Evolutionary conservation across 2,888 invertebrate genomes (phyloP).

Genomic region (Eremobia ochroleuca): DNA sequence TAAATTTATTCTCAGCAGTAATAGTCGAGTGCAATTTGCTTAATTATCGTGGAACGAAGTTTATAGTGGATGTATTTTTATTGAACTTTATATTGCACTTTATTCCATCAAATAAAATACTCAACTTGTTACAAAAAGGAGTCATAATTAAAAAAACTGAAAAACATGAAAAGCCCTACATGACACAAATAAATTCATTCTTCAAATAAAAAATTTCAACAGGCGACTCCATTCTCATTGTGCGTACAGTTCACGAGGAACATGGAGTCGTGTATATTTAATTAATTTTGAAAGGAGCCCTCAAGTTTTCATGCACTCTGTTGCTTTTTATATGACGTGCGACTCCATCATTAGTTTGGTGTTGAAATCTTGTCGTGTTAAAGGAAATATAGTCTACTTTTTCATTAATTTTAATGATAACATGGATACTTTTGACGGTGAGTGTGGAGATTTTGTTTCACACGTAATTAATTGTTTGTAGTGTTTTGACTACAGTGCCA

Average conservation of each 20-base stretch:
- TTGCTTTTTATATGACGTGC: conserved; percentile 43
- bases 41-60: not conserved
- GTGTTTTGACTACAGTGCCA: not conserved
- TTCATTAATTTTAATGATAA: conserved; percentile 70
- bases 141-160: conserved; percentile 5
- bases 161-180: conserved; percentile 13
- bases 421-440: conserved; percentile 22
- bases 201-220: conserved; percentile 19
- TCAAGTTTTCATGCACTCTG: conserved; percentile 42
- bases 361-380: conserved; percentile 47
- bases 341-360: conserved; percentile 61
- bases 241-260: conserved; percentile 18
- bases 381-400: conserved; percentile 39
- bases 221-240: conserved; percentile 30
- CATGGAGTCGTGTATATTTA: conserved; percentile 40
- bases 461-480: conserved; percentile 33
- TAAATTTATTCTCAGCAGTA: not conserved
- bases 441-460: conserved; percentile 29
- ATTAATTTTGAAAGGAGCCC: conserved; percentile 59
- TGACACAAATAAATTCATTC: conserved; percentile 25
- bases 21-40: no score
- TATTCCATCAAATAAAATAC: not conserved
- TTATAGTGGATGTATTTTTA: not conserved
- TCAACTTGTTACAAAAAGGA: not conserved
- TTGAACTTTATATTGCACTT: not conserved